These are phyloP conservation scores for Theretra japonica DNA, from an alignment of 2,888 invertebrate species.

Conservation along the genomic window DNA sequence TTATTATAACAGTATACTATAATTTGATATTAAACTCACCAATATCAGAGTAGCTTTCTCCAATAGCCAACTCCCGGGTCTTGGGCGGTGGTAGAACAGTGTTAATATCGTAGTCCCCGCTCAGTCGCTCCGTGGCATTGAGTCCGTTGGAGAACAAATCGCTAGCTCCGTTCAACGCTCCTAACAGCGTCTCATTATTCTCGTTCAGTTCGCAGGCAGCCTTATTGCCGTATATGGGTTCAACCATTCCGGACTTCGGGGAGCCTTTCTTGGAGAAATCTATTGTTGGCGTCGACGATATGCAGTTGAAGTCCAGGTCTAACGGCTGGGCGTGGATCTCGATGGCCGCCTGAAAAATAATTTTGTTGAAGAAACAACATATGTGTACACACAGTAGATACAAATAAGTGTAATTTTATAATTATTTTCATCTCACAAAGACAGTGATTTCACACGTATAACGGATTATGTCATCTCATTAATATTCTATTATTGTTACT, in stretches of 20 bases:
- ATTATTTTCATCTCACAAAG: too few relatives aligned
- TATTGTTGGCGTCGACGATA: slow-evolving; percentile 76
- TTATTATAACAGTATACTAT: too few relatives aligned
- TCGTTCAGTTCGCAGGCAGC: slow-evolving; percentile 75
- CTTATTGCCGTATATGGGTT: slow-evolving; percentile 81
- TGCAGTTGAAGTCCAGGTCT: slow-evolving; percentile 80
- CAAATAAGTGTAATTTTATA: too few relatives aligned
- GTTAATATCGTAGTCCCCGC: slow-evolving; percentile 81
- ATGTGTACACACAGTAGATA: too few relatives aligned
- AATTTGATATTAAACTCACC: slow-evolving; percentile 58
- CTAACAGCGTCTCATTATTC: slow-evolving; percentile 70
- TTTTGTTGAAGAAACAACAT: background rate
- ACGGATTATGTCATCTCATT: too few relatives aligned
- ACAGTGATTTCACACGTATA: too few relatives aligned
- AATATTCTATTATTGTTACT: too few relatives aligned
- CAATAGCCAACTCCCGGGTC: slow-evolving; percentile 79
- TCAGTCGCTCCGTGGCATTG: slow-evolving; percentile 67
- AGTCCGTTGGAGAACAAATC: slow-evolving; percentile 79
- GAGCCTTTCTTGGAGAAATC: slow-evolving; percentile 77
- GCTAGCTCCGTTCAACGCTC: slow-evolving; percentile 71
- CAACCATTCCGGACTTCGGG: slow-evolving; percentile 73
- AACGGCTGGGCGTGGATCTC: slow-evolving; percentile 79
- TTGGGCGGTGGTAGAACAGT: slow-evolving; percentile 80
- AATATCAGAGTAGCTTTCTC: slow-evolving; percentile 82
- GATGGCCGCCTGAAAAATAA: slow-evolving; percentile 56